A percentile compares a stretch with the other conserved stretches of the same genome.
phyloP scores from a whole-genome alignment of 2,797 vertebrate genomes.

The Artibeus lituratus region DNA sequence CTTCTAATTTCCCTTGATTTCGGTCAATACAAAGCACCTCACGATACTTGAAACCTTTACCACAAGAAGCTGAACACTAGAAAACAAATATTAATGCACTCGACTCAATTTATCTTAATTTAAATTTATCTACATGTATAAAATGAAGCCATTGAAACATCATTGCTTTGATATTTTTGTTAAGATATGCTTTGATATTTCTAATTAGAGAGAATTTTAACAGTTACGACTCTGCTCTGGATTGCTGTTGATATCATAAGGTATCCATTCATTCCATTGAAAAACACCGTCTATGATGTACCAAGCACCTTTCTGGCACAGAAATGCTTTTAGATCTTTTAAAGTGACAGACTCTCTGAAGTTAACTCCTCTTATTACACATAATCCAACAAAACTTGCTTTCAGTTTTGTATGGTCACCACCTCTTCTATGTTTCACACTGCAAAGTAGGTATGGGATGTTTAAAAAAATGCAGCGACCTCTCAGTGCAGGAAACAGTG shows the following conservation, averaged over 20 bases:
- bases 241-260: not conserved
- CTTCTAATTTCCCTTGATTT: conserved; percentile 85
- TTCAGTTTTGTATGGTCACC: not conserved
- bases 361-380: not conserved
- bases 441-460: not conserved
- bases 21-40: conserved; percentile 88
- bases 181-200: not conserved
- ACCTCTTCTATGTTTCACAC: not conserved
- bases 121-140: not conserved
- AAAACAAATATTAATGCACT: not conserved
- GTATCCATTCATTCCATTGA: not conserved
- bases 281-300: not conserved
- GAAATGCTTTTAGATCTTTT: not conserved
- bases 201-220: not conserved
- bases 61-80: conserved; percentile 95
- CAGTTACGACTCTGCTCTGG: not conserved
- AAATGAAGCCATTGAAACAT: not conserved
- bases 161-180: not conserved
- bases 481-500: not conserved
- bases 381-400: not conserved
- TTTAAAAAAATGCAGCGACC: not conserved
- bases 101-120: not conserved
- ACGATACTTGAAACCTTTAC: conserved; percentile 91
- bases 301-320: not conserved
- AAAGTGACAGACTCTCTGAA: not conserved